Base-by-base conservation (phyloP, 2,113 vertebrate genomes). In the Circaetus cinerascens region DNA sequence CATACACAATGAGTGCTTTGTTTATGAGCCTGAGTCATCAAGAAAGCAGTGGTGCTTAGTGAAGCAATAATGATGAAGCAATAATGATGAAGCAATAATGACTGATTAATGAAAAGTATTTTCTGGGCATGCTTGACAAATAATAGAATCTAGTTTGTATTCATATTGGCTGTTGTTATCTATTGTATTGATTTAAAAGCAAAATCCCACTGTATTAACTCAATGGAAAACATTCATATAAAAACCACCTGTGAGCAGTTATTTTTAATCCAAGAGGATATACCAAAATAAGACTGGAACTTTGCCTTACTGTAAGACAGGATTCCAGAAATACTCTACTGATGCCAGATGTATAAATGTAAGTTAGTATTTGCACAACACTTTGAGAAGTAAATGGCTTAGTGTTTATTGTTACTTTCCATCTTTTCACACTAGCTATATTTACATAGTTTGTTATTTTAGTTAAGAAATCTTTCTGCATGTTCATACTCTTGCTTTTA, bases 21-120 rank as follows among this genome's bases (percentile, higher is more conserved):
- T 90, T 88, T 88, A 71, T 73, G 59, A 84, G 53, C 84, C 71
- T 41, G 40, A 43, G 13, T 96, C 82, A 89, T 60, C 48, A 96
- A 67, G 73, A 85, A 94, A 93, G 64, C 34, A 90, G 21, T 83
- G 94, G 40, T 89, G 66, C 69, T 95, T 50, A 95, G 30, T n/a
- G 71, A 41, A 59, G 18, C 25, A 72, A 36, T 68, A 64, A 62
- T 63, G 34, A 78, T 67, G 48, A 62, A 77, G 20, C 34, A 30
- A 48, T 66, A 46, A 64, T 20, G 48, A 63, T 67, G 48, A 62
- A 77, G 20, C 34, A 30, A 48, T 66, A 46, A 64, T 20, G 48
- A 63, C 36, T 48, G 27, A 79, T 75, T 53, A 73, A 84, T 79
- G 26, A 69, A 77, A 36, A 91, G 5, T 71, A 45, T 86, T 92